Conservation (phyloP, 2,888 invertebrate genomes). For the Synergus umbraculus region DNA sequence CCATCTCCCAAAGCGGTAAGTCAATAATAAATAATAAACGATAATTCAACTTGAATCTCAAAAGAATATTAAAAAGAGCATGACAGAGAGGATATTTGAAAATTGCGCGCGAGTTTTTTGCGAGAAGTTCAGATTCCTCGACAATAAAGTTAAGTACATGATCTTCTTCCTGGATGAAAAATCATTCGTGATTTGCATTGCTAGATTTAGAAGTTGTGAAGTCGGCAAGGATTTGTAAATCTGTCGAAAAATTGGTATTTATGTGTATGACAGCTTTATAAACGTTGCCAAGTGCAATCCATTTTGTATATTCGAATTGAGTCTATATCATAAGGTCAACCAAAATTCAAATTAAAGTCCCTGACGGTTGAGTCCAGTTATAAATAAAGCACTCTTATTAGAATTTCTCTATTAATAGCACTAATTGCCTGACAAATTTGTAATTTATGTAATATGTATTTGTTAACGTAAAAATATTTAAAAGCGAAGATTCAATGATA, state of each 20-base stretch:
- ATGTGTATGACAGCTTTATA: background rate
- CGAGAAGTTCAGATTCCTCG: background rate
- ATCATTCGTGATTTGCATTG: background rate
- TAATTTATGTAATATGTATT: background rate
- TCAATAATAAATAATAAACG: slow-evolving; percentile 35
- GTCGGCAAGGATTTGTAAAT: background rate
- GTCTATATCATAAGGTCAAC: too few relatives aligned
- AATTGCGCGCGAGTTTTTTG: background rate
- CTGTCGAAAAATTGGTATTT: background rate
- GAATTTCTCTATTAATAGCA: too few relatives aligned
- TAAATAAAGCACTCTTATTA: too few relatives aligned
- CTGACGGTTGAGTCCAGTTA: too few relatives aligned
- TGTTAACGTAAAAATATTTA: too few relatives aligned
- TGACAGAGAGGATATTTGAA: background rate
- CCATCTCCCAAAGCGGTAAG: slow-evolving; percentile 72
- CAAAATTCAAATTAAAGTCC: too few relatives aligned
- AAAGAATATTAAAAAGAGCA: background rate
- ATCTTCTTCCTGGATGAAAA: background rate
- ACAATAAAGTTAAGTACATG: background rate
- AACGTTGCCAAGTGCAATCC: background rate
- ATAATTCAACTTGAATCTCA: background rate
- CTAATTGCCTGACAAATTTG: too few relatives aligned
- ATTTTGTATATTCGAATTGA: background rate
- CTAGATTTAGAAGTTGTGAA: background rate
- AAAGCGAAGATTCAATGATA: too few relatives aligned